These are phyloP conservation scores for Notarius quadriscutis DNA, from an alignment of 2,113 vertebrate species.

Conservation along the genomic window DNA sequence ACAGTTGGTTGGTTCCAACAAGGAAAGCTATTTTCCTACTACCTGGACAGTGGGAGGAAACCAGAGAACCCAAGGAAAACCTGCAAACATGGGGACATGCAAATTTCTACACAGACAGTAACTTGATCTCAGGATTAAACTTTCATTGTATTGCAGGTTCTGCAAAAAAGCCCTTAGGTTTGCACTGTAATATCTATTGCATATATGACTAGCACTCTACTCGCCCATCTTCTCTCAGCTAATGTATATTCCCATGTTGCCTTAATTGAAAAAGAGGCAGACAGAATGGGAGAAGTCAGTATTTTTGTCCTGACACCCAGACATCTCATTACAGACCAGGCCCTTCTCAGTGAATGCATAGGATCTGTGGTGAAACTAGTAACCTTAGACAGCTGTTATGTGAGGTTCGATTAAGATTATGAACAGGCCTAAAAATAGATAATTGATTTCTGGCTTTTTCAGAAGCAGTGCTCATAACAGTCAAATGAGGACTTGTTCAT, in stretches of 20 bases:
- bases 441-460: conserved; percentile 23
- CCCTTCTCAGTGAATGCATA: background rate
- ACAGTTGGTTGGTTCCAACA: background rate
- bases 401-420: background rate
- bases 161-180: background rate
- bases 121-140: background rate
- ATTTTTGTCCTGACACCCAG: background rate
- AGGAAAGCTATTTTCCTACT: background rate
- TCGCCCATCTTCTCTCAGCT: background rate
- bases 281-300: background rate
- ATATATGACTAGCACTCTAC: background rate
- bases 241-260: background rate
- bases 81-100: background rate
- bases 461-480: background rate
- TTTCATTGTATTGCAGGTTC: background rate
- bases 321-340: background rate
- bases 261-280: background rate
- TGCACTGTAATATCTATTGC: background rate
- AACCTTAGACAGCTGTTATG: conserved; percentile 20
- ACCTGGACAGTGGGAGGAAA: background rate
- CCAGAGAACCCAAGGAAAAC: background rate
- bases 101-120: background rate
- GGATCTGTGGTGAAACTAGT: conserved; percentile 13
- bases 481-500: background rate
- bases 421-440: conserved; percentile 20